A percentile compares a stretch with the other conserved stretches of the same genome.
Conservation (phyloP, 1,140 invertebrate genomes). For the Drosophila repletoides region DNA sequence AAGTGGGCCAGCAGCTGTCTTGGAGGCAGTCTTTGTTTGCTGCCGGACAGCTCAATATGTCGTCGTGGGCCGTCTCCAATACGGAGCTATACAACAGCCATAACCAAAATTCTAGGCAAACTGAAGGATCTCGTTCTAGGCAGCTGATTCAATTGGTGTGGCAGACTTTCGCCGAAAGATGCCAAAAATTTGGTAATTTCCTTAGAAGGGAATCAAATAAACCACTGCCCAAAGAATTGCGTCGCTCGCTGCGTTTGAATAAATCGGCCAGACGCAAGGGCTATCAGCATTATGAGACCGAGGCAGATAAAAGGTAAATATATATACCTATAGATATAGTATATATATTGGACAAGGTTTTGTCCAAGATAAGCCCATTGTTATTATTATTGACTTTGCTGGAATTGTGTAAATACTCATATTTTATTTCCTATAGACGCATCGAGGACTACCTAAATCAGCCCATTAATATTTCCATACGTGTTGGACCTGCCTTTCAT, state of each 20-base stretch:
- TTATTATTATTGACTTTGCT: constrained; percentile 24
- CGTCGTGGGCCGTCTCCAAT: constrained; percentile 65
- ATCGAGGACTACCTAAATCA: constrained; percentile 51
- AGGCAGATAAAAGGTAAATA: constrained; percentile 84
- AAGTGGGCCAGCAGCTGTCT: constrained; percentile 23
- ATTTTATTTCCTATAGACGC: constrained; percentile 16
- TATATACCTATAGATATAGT: no score
- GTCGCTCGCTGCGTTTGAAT: constrained; percentile 70
- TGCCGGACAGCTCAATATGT: constrained; percentile 41
- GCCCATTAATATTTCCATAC: constrained; percentile 57
- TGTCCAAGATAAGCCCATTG: constrained; percentile 50
- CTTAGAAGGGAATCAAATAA: constrained; percentile 64
- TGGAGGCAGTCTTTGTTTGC: constrained; percentile 46
- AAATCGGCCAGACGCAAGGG: constrained; percentile 82
- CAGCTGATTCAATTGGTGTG: constrained; percentile 46
- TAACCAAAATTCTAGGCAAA: background rate
- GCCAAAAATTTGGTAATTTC: constrained; percentile 43
- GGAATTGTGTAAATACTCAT: background rate
- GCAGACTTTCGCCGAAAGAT: constrained; percentile 52
- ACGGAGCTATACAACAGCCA: constrained; percentile 34
- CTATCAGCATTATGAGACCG: constrained; percentile 83
- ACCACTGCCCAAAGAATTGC: constrained; percentile 68
- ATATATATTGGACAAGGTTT: no score
- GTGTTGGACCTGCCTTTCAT: constrained; percentile 61
- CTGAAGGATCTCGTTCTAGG: constrained; percentile 7